phyloP scores from a whole-genome alignment of 2,888 invertebrate genomes.

The Eueremaeus valkanovi region DNA sequence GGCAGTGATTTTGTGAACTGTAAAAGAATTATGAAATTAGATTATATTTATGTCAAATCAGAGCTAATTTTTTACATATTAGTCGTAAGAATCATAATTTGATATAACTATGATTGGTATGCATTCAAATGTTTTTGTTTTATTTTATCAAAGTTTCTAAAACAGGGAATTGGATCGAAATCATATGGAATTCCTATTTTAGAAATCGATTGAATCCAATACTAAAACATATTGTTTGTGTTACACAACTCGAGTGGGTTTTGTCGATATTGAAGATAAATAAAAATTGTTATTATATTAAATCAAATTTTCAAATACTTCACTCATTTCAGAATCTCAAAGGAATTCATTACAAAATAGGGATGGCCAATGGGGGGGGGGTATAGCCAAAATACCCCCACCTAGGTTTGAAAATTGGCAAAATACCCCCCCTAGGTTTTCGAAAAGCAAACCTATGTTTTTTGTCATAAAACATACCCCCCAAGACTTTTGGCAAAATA shows the following conservation, averaged over 20 bases:
- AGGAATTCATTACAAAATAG: too few species aligned
- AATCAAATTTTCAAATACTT: too few species aligned
- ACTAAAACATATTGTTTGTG: neutral
- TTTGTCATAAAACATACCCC: too few species aligned
- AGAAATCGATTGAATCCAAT: neutral
- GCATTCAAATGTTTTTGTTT: neutral
- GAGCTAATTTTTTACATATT: neutral
- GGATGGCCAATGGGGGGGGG: too few species aligned
- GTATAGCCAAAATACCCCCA: too few species aligned
- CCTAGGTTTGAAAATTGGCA: too few species aligned
- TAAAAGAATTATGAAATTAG: neutral
- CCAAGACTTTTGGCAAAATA: too few species aligned
- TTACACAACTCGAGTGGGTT: neutral
- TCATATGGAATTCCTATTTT: neutral
- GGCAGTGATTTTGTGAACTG: slow-evolving; percentile 4
- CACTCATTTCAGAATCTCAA: too few species aligned
- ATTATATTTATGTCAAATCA: slow-evolving; percentile 16
- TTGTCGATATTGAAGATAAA: too few species aligned
- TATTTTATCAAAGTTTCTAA: neutral
- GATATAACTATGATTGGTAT: neutral
- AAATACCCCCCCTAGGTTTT: too few species aligned
- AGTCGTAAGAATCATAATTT: neutral
- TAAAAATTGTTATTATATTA: too few species aligned
- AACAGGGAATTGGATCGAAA: neutral
- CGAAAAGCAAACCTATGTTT: too few species aligned